Evolutionary conservation across 64 coral and sea anemone species (phyloP), one percentile per base, ranked within the genome.

Genomic region (Hydrozoanthus tunicans): DNA sequence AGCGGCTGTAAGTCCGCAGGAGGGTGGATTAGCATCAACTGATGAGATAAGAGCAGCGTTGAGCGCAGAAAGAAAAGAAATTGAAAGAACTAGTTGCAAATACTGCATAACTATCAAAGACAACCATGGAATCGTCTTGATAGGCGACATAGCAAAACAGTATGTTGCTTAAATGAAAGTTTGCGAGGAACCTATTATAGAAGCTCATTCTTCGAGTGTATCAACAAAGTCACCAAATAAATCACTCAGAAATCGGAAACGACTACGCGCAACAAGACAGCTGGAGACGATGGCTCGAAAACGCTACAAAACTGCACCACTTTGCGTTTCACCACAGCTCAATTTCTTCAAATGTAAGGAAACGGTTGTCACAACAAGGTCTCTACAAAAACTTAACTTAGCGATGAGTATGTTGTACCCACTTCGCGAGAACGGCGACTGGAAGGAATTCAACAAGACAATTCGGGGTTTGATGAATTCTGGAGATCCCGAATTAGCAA

Each of bases 381-480:
- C 59, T 1, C 43, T 90, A 12, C 9, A n/a, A 24, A 81, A 72
- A 14, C 69, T 81, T 32, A 51, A 43, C 15, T 1, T 6, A 5
- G 17, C 66, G 7, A 56, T 91, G 23, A 90, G 83, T 52, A 20
- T 32, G 5, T 70, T 94, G 73, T 80, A 94, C 59, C 93, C 93
- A 5, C 58, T 85, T 25, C 88, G 93, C 6, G 93, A 94, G n/a
- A 77, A 53, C 61, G 88, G 93, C 12, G 90, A 67, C 9, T 90
- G 79, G 68, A 7, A 79, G 9, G 0, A 83, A 12, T 94, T 90
- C 25, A 7, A 90, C 25, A 25, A 5, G 0, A 53, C 0, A 12
- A 8, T 72, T 9, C 56, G 65, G 15, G 62, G 13, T 3, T 32
- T 27, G 13, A 0, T 24, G 7, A 53, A 58, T 26, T 71, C 54